Evolutionary conservation across 2,888 invertebrate species (phyloP).

Genomic region (Mongoloraphidia duomilia): DNA sequence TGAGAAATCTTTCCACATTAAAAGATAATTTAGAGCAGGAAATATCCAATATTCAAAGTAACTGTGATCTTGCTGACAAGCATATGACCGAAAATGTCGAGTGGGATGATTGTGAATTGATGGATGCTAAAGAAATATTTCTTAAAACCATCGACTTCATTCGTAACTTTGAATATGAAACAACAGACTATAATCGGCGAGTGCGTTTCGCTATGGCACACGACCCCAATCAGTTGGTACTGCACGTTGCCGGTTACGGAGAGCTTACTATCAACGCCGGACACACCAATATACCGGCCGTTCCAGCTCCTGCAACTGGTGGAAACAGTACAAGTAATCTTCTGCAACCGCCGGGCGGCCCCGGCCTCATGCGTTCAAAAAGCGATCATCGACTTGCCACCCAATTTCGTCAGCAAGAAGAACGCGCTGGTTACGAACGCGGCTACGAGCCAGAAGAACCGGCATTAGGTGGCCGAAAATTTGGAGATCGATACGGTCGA

Average conservation of each 20-base stretch:
- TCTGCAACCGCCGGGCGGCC: slow-evolving; percentile 42
- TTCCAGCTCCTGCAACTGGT: slow-evolving; percentile 40
- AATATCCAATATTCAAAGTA: slow-evolving; percentile 87
- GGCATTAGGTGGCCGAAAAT: slow-evolving; percentile 58
- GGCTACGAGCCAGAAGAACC: slow-evolving; percentile 48
- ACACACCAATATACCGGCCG: slow-evolving; percentile 20
- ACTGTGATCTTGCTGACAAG: slow-evolving; percentile 92
- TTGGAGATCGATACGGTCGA: slow-evolving; percentile 49
- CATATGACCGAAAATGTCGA: slow-evolving; percentile 81
- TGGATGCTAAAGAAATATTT: slow-evolving; percentile 93
- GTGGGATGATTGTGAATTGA: slow-evolving; percentile 85
- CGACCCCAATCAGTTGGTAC: slow-evolving; percentile 81
- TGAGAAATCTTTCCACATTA: slow-evolving; percentile 68
- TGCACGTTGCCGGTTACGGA: slow-evolving; percentile 79
- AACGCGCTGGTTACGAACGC: slow-evolving; percentile 34
- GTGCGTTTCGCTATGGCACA: slow-evolving; percentile 78
- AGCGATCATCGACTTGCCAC: slow-evolving; percentile 83
- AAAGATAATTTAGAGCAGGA: slow-evolving; percentile 92
- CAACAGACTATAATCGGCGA: slow-evolving; percentile 72
- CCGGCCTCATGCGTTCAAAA: slow-evolving; percentile 81
- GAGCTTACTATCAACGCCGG: slow-evolving; percentile 65
- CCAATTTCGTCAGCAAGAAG: slow-evolving; percentile 78
- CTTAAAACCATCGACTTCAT: slow-evolving; percentile 91
- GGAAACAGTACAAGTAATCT: slow-evolving; percentile 33
- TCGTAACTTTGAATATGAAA: slow-evolving; percentile 87